Base-by-base conservation (phyloP, 1,140 invertebrate genomes). In the Pachypsylla venusta region DNA sequence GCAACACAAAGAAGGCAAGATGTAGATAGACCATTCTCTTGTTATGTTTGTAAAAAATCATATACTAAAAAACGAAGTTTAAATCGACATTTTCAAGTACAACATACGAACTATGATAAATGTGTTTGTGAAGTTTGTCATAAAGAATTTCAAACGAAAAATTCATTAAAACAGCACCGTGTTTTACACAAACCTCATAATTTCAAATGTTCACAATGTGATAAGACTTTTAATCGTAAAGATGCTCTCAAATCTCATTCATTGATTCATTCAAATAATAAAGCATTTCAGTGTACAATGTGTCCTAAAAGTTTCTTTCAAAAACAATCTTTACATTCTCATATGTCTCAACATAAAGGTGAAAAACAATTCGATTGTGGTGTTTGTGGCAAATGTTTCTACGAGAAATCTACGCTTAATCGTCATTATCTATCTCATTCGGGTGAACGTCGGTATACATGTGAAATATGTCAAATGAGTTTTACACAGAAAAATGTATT, bases 211-310 rank as follows among this genome's bases (percentile, higher is more conserved):
- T 16, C 58, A 7, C 3, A 70, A 14, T 62, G 61, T 28, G 35
- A 26, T 1, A 56, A 55, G 10, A 69, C 67, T 39, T 67, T 66
- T 42, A 61, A 64, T 12, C 63, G 64, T 4, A 81, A 82, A 58
- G 75, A 76, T 1, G 84, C 85, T 68, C 64, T 86, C 14, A 79
- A 80, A 61, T 70, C 79, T 25, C 84, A 87, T 71, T 75, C 79
- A 3, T 71, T 84, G 16, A 79, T 84, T 54, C 84, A 87, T 64
- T 56, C 54, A 5, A 30, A 56, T 1, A 66, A 74, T 1, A 74
- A 72, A 56, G 73, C 74, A 7, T 79, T 74, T 62, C 66, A 68
- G 57, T 80, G 79, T 66, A 69, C 71, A 3, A 65, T 73, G 2
- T 81, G 79, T 63, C 67, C 66, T 7, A 60, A 60, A n/a, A 62